Percentiles rank a stretch among this genome's conserved stretches.
Evolutionary conservation across 2,113 vertebrate genomes (phyloP).

Genomic region (Bambusicola thoracicus): DNA sequence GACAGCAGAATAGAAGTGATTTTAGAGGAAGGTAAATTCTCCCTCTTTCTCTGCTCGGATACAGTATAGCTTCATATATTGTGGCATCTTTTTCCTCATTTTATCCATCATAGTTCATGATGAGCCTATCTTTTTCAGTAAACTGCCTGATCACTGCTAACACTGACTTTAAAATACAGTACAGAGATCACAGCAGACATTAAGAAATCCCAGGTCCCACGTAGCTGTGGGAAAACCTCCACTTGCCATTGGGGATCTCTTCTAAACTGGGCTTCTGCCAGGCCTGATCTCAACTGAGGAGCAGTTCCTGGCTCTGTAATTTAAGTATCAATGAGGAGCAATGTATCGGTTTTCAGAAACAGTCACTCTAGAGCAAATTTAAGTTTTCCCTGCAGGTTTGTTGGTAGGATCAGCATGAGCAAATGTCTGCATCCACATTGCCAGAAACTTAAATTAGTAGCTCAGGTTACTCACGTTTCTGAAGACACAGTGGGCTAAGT

Average conservation of each 20-base stretch:
- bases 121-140: neutral
- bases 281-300: neutral
- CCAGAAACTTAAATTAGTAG: neutral
- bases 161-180: neutral
- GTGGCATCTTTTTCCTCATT: neutral
- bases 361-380: neutral
- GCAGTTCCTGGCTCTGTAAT: neutral
- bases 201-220: neutral
- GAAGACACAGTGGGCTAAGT: neutral
- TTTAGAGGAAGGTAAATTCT: neutral
- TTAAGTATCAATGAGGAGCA: neutral
- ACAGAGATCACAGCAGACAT: neutral
- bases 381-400: neutral
- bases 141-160: neutral
- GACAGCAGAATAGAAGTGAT: neutral
- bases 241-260: neutral
- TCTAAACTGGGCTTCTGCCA: neutral
- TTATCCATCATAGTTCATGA: neutral
- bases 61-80: neutral
- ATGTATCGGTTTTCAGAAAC: neutral
- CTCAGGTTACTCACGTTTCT: neutral
- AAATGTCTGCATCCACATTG: accelerated
- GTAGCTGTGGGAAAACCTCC: neutral
- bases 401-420: neutral
- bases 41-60: neutral